Conservation (phyloP, 2,113 vertebrate genomes). For the Donacobius atricapilla region DNA sequence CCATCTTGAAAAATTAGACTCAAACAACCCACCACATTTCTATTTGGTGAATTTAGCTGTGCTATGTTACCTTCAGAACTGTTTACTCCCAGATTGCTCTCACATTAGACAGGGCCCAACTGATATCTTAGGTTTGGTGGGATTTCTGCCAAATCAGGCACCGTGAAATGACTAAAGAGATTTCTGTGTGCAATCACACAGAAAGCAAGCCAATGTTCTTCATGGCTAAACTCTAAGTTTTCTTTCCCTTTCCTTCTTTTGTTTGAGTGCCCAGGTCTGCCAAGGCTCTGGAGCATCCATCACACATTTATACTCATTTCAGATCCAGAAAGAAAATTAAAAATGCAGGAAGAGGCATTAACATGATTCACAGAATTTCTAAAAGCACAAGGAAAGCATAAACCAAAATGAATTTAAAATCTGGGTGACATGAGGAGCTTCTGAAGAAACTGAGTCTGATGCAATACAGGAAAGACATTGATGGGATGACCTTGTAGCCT, state of each 20-base stretch:
- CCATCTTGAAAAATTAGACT: neutral
- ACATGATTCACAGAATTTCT: neutral
- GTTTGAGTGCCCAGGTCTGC: neutral
- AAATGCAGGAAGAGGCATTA: neutral
- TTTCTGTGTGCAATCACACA: neutral
- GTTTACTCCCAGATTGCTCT: neutral
- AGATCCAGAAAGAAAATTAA: neutral
- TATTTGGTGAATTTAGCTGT: neutral
- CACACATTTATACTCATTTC: neutral
- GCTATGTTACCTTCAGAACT: neutral
- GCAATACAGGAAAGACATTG: rapidly evolving
- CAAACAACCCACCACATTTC: neutral
- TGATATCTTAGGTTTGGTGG: neutral
- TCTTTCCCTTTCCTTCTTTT: neutral
- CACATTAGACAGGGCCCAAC: neutral
- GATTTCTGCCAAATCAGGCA: neutral
- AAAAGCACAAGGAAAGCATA: neutral
- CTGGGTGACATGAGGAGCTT: neutral
- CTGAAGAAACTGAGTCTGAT: neutral
- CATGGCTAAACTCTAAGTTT: neutral
- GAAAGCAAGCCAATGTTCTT: neutral
- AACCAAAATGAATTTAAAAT: neutral
- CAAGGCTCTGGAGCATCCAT: neutral
- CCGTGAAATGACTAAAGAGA: neutral
- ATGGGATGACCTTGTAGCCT: neutral